These are phyloP conservation scores for Fopius arisanus DNA, from an alignment of 1,140 invertebrate species.

Conservation along the genomic window DNA sequence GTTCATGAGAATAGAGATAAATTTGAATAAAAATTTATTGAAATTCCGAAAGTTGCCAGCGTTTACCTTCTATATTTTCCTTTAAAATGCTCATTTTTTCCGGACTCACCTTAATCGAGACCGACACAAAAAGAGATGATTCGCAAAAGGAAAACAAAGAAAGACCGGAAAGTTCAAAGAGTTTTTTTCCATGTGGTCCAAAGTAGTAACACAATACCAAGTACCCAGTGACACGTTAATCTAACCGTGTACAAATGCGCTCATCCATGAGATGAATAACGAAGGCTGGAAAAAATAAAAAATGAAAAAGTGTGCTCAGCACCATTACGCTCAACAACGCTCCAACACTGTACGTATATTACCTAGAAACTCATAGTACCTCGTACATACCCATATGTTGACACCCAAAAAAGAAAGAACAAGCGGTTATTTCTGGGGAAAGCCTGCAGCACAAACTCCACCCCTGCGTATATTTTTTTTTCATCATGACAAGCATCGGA, in stretches of 20 bases:
- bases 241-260: slow-evolving; percentile 6
- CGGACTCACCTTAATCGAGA: background rate
- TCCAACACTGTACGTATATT: background rate
- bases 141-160: background rate
- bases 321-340: background rate
- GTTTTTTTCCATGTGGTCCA: background rate
- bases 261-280: slow-evolving; percentile 1
- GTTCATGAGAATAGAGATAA: no score
- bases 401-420: background rate
- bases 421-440: background rate
- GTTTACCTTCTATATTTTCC: no score
- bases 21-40: no score
- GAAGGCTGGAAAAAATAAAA: background rate
- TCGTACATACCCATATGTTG: background rate
- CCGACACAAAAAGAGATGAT: background rate
- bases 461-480: background rate
- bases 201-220: background rate
- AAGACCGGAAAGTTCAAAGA: background rate
- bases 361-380: background rate
- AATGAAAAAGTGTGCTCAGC: background rate
- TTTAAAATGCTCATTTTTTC: no score
- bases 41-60: no score
- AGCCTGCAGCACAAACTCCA: background rate
- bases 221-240: slow-evolving; percentile 11
- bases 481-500: background rate